phyloP scores from a whole-genome alignment of 2,888 invertebrate species.

The Gasteruption jaculator region DNA sequence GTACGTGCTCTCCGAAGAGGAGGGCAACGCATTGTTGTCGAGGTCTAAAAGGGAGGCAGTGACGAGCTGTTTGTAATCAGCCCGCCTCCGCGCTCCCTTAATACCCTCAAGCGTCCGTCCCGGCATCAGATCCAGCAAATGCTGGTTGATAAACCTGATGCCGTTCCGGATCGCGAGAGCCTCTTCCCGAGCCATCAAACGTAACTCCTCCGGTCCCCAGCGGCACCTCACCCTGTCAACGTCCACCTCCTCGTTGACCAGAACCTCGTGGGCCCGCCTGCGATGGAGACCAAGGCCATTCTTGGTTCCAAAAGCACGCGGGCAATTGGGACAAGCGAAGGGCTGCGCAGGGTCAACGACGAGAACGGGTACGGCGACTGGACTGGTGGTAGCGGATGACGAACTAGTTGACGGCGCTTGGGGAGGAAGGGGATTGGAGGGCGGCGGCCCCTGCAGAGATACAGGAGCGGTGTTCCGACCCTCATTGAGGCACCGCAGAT shows the following conservation, averaged over 20 bases:
- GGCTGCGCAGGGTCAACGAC: no score
- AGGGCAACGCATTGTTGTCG: no score
- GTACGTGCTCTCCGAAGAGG: no score
- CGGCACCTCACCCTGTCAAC: neutral
- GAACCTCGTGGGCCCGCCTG: neutral
- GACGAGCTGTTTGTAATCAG: neutral
- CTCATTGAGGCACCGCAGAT: no score
- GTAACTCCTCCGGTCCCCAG: conserved; percentile 10
- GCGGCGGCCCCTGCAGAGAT: neutral
- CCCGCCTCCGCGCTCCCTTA: conserved; percentile 46
- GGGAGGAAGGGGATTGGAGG: neutral
- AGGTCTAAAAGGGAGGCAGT: neutral
- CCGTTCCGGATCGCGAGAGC: neutral
- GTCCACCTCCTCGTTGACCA: neutral
- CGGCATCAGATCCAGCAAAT: neutral
- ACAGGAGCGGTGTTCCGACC: neutral
- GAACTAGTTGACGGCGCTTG: neutral
- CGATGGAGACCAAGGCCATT: no score
- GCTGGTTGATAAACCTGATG: conserved; percentile 2
- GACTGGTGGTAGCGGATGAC: neutral
- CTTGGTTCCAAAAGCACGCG: no score
- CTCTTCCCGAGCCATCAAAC: conserved; percentile 11
- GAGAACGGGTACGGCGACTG: no score
- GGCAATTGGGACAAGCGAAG: no score
- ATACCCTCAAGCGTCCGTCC: neutral